Evolutionary conservation across 2,797 vertebrate genomes (phyloP).

Genomic region (Propithecus perrieri): DNA sequence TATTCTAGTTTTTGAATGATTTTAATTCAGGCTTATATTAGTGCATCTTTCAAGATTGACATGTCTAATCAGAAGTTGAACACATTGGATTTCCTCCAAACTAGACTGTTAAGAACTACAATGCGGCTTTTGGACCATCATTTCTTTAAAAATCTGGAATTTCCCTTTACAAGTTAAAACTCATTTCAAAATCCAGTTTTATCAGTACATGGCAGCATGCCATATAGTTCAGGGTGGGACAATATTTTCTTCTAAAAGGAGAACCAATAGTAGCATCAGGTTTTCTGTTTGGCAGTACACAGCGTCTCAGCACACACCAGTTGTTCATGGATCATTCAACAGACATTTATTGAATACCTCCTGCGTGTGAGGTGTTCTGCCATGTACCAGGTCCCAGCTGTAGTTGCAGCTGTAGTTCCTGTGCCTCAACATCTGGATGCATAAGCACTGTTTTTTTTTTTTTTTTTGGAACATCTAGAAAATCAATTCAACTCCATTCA

Average conservation of each 20-base stretch:
- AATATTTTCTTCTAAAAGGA: not conserved
- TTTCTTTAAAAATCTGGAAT: not conserved
- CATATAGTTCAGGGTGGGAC: not conserved
- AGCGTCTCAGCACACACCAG: not conserved
- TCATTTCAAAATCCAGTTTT: not conserved
- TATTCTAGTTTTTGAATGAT: not conserved
- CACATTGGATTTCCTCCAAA: not conserved
- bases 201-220: not conserved
- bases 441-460: not conserved
- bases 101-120: not conserved
- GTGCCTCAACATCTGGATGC: not conserved
- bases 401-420: fast-evolving
- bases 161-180: not conserved
- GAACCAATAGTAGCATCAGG: not conserved
- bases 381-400: fast-evolving
- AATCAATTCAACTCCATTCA: not conserved
- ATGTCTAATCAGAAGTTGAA: not conserved
- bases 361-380: not conserved
- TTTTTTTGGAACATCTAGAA: not conserved
- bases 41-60: not conserved
- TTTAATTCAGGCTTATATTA: not conserved
- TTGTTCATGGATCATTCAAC: not conserved
- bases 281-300: not conserved
- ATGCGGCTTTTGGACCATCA: not conserved
- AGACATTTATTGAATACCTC: not conserved